Base-by-base conservation (phyloP, 2,888 invertebrate genomes). In the Caenorhabditis wallacei region DNA sequence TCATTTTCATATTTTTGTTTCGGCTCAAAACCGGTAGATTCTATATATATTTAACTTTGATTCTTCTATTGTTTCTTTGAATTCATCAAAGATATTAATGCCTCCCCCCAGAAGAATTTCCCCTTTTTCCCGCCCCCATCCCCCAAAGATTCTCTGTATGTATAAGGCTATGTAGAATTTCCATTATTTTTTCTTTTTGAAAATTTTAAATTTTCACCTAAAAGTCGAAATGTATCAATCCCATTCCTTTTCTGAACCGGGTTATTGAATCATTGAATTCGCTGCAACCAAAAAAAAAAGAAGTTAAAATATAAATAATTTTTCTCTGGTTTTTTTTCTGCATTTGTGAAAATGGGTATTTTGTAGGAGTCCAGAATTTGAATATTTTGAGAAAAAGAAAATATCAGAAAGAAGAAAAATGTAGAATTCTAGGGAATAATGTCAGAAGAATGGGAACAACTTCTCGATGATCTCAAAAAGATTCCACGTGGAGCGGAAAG, bases 111-210 rank as follows among this genome's bases (percentile, higher is more conserved):
- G 18, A n/a, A 40, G 26, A 20, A n/a, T n/a, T 54, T 66, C 46
- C 68, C 18, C 16, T 24, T 13, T n/a, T 35, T 51, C 61, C 40
- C 35, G 22, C 48, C 22, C n/a, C 51, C n/a, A 1, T 56, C 10
- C 43, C 56, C 64, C 61, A 22, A 53, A 61, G 35, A 54, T 74
- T 80, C 51, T 68, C 59, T 78, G 78, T 78, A 70, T 78, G 78
- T 78, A 78, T 78, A 78, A 69, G 69, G 18, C 51, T 69, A 53
- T 74, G 56, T 69, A 78, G 78, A 76, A 51, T 75, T 48, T 22
- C 20, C 43, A 24, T 30, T 51, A 57, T 57, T 24, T 2, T 30
- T 16, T 35, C 53, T 46, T 8, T 53, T 53, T 43, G 26, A 35
- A 54, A 26, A 69, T 22, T 57, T 30, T 48, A 22, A 35, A 48